These are phyloP conservation scores for Dasysyrphus albostriatus DNA, from an alignment of 2,888 invertebrate species.

Conservation along the genomic window DNA sequence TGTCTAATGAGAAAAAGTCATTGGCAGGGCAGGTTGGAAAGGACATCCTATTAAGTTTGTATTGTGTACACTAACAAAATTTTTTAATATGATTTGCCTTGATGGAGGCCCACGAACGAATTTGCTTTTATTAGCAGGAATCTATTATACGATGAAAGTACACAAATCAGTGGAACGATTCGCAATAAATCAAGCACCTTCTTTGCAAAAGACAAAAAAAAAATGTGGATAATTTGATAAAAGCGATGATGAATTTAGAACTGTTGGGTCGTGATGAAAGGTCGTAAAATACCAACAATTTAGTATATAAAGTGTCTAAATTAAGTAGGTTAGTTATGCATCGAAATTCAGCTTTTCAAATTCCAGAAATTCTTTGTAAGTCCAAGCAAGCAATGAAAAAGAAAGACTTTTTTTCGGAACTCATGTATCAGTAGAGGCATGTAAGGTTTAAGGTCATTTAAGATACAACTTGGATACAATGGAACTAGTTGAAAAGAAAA, in stretches of 20 bases:
- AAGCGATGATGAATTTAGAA: background rate
- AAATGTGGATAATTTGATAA: background rate
- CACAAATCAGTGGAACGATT: background rate
- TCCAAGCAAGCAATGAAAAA: too few species aligned
- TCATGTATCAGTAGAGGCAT: too few species aligned
- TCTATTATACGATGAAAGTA: background rate
- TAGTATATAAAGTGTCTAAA: too few species aligned
- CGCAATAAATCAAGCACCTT: background rate
- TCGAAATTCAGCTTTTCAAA: too few species aligned
- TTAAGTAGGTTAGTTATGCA: too few species aligned
- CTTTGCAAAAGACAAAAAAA: background rate
- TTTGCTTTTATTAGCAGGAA: background rate
- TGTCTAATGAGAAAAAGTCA: conserved; percentile 46
- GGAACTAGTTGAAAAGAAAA: too few species aligned
- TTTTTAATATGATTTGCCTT: conserved; percentile 1
- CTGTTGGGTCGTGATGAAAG: background rate
- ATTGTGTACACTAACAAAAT: background rate
- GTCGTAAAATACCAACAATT: background rate
- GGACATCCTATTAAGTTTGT: conserved; percentile 23
- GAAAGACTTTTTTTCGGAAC: too few species aligned
- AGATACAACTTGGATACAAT: too few species aligned
- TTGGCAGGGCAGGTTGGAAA: conserved; percentile 14
- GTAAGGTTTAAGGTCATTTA: too few species aligned
- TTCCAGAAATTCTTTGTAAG: too few species aligned
- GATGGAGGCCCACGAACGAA: background rate